Percentiles rank a stretch among this genome's conserved stretches.
Conservation (phyloP, 2,113 vertebrate species). For the Oryzias woworae region DNA sequence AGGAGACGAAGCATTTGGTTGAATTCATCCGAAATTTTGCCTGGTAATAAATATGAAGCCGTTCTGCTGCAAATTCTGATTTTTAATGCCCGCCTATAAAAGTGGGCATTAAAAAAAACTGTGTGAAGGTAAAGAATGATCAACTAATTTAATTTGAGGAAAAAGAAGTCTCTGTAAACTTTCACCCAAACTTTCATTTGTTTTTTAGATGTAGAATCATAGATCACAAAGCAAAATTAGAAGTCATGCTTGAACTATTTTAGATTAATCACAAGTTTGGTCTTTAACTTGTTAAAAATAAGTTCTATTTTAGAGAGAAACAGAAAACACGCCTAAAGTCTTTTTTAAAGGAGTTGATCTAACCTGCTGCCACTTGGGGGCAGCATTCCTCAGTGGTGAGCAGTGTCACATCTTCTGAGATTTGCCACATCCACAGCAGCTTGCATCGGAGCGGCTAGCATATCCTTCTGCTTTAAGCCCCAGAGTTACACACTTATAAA, state of each 20-base stretch:
- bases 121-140: too few relatives aligned
- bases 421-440: conserved; percentile 22
- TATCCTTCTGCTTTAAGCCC: conserved; percentile 8
- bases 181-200: too few relatives aligned
- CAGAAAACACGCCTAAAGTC: too few relatives aligned
- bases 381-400: conserved; percentile 36
- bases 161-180: too few relatives aligned
- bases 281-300: too few relatives aligned
- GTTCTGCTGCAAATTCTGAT: conserved; percentile 10
- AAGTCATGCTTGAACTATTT: too few relatives aligned
- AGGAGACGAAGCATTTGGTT: background rate
- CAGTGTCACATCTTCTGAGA: background rate
- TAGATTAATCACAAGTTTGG: too few relatives aligned
- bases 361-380: conserved; percentile 52
- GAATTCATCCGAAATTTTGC: background rate
- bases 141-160: too few relatives aligned
- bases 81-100: conserved; percentile 1
- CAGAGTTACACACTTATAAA: background rate
- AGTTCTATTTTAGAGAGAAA: too few relatives aligned
- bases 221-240: too few relatives aligned
- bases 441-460: conserved; percentile 1
- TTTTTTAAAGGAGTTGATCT: too few relatives aligned
- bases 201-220: too few relatives aligned
- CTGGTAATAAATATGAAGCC: background rate
- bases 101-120: background rate